Base-by-base conservation (phyloP, 2,888 invertebrate species). In the Sphaerolaimus hirsutus region DNA sequence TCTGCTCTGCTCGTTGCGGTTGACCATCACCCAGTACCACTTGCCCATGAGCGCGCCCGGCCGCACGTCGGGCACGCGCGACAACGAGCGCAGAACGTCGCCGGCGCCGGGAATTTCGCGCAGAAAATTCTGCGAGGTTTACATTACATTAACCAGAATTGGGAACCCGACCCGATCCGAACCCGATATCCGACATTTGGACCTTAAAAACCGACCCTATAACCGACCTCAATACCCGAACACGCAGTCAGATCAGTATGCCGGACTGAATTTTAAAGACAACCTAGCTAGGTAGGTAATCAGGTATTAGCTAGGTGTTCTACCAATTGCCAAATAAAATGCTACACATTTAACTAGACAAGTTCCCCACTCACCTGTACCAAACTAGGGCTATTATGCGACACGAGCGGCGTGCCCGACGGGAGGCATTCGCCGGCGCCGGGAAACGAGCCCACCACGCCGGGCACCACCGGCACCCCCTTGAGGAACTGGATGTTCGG, bases 381-480 rank as follows among this genome's bases (percentile, higher is more conserved):
- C 48, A n/a, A 51, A 50, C 52, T 52, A 43, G 52, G 52, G 43
- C 48, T 46, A 41, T 43, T 22, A 19, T 43, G 45, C 12, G 43
- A 48, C 22, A 56, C 51, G 4, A 56, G 47, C 1, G 54, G 55
- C 1, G 53, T 47, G 19, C 54, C 54, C 12, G 51, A 46, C 12
- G 56, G 56, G 10, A 56, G 50, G 29, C 56, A 56, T 0, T 53
- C 54, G 10, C 56, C 56, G n/a, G 53, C 55, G 14, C 56, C 56
- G 17, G 56, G 56, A 10, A 56, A 43, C 45, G 50, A 50, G 14
- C 56, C 56, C 17, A 52, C 46, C 1, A 56, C 44, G 19, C 56
- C 56, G 1, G 56, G 56, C 3, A 56, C 44, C 4, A 56, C 54
- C 26, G 56, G 56, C 12, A 56, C 47, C 12, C 55, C 55, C 26